A percentile compares a stretch with the other conserved stretches of the same genome.
phyloP scores from a whole-genome alignment of 2,888 invertebrate genomes.

The Girardia tigrina region DNA sequence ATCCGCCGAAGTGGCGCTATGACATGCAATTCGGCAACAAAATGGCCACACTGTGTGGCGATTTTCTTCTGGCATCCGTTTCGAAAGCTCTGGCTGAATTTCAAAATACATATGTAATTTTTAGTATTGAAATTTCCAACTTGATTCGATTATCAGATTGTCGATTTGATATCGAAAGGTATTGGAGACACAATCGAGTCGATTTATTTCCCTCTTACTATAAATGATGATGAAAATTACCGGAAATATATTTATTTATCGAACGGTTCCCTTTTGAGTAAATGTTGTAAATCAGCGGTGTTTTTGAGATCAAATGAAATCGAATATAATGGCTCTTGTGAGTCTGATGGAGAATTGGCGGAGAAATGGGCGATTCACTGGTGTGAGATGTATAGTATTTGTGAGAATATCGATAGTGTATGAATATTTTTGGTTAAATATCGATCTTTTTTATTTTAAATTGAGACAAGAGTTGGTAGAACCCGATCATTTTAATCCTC shows the following conservation, averaged over 20 bases:
- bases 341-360: not conserved
- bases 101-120: conserved; percentile 54
- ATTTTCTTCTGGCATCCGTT: conserved; percentile 72
- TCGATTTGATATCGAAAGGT: conserved; percentile 73
- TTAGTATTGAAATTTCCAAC: not conserved
- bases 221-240: not conserved
- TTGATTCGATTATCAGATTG: conserved; percentile 60
- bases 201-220: conserved; percentile 59
- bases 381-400: not conserved
- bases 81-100: conserved; percentile 71
- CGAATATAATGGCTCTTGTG: not conserved
- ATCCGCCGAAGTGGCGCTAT: not conserved
- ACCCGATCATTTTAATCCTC: too few species aligned
- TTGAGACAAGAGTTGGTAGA: too few species aligned
- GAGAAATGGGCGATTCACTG: not conserved
- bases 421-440: too few species aligned
- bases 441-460: too few species aligned
- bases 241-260: conserved; percentile 9
- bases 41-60: conserved; percentile 77
- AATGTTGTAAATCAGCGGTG: not conserved
- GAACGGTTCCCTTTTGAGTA: conserved; percentile 1
- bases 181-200: conserved; percentile 75
- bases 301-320: not conserved
- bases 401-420: not conserved
- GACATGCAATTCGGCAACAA: conserved; percentile 88